phyloP scores from a whole-genome alignment of 2,888 invertebrate species.

The Yponomeuta evonymella region DNA sequence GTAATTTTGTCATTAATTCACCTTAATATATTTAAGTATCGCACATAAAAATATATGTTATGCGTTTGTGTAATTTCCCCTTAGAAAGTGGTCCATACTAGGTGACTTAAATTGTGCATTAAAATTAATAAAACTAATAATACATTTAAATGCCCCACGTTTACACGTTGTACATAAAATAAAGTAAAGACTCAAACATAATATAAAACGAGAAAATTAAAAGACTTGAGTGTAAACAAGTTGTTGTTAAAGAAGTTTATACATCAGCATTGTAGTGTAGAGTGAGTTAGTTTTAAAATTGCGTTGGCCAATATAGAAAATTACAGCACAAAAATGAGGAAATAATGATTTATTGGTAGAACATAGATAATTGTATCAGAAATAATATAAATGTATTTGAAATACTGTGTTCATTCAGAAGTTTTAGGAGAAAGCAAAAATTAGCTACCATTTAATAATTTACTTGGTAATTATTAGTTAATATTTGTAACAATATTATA shows the following conservation, averaged over 20 bases:
- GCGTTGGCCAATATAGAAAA: slow-evolving; percentile 23
- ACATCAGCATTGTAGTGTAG: slow-evolving; percentile 58
- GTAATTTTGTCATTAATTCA: slow-evolving; percentile 25
- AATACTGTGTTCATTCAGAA: slow-evolving; percentile 63
- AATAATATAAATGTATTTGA: slow-evolving; percentile 37
- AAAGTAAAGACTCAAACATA: slow-evolving; percentile 70
- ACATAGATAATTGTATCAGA: slow-evolving; percentile 32
- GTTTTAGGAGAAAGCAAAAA: neutral
- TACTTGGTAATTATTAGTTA: neutral
- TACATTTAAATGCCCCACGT: slow-evolving; percentile 37
- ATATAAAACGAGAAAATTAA: slow-evolving; percentile 46
- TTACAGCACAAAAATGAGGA: neutral
- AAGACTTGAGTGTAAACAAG: slow-evolving; percentile 66
- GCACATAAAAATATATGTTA: slow-evolving; percentile 20
- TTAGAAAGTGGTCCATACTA: slow-evolving; percentile 74
- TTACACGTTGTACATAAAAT: slow-evolving; percentile 54
- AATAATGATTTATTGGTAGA: slow-evolving; percentile 20
- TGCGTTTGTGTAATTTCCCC: slow-evolving; percentile 37
- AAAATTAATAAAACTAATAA: slow-evolving; percentile 59
- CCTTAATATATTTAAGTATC: slow-evolving; percentile 24
- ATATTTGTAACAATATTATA: neutral
- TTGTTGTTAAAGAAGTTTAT: slow-evolving; percentile 36
- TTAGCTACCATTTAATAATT: neutral
- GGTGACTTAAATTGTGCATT: slow-evolving; percentile 74
- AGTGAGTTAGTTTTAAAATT: slow-evolving; percentile 42